Percentiles rank a stretch among this genome's conserved stretches.
phyloP scores from a whole-genome alignment of 2,113 vertebrate species.

The Centropus bengalensis region DNA sequence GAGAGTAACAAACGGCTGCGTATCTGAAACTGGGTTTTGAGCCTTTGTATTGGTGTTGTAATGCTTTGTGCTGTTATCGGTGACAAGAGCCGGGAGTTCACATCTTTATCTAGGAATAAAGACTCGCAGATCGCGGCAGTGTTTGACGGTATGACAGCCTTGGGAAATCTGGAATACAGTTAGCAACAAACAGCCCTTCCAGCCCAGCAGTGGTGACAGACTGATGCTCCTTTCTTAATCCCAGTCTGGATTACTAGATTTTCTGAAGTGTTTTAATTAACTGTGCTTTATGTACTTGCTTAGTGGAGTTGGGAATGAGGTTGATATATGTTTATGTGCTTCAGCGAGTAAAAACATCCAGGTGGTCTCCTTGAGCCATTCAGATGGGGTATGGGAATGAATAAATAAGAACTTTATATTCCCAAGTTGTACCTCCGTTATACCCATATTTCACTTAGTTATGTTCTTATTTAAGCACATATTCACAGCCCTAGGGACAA shows the following conservation, averaged over 20 bases:
- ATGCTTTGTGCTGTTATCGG: constrained; percentile 38
- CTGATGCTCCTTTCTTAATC: background rate
- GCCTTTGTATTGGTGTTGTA: background rate
- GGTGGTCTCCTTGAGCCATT: background rate
- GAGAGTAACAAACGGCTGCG: background rate
- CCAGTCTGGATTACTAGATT: background rate
- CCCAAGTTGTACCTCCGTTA: background rate
- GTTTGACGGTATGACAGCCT: constrained; percentile 23
- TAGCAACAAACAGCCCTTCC: background rate
- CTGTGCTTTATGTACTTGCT: background rate
- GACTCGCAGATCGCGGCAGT: background rate
- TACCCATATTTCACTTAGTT: background rate
- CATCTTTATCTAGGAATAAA: constrained; percentile 59
- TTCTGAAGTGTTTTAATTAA: background rate
- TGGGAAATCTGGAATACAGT: constrained; percentile 8
- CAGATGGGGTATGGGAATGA: background rate
- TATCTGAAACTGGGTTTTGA: background rate
- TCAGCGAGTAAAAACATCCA: background rate
- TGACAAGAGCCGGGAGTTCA: constrained; percentile 48
- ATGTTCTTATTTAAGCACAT: background rate
- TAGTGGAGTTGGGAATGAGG: background rate
- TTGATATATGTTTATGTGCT: background rate
- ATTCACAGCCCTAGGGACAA: background rate
- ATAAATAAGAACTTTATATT: background rate
- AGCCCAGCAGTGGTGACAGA: background rate